Conservation (phyloP, 2,888 invertebrate genomes). For the Itoplectis maculator region DNA sequence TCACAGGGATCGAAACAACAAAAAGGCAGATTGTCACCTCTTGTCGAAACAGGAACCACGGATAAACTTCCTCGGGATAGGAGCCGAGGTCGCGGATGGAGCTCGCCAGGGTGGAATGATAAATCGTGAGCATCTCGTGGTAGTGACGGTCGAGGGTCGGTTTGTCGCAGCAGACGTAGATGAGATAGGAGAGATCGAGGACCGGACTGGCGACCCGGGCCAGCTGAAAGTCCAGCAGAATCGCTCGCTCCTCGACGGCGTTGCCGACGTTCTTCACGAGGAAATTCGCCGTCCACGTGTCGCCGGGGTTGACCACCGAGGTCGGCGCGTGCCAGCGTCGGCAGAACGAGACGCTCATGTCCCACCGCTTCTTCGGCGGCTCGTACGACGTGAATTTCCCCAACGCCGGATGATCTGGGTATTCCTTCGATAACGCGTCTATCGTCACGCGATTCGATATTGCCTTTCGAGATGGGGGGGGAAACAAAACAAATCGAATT, state of each 20-base stretch:
- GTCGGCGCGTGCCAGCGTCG: constrained; percentile 79
- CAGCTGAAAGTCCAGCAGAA: constrained; percentile 90
- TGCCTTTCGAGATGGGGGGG: constrained; percentile 68
- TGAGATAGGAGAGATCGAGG: constrained; percentile 87
- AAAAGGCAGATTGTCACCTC: constrained; percentile 83
- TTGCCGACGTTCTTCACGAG: constrained; percentile 84
- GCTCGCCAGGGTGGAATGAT: constrained; percentile 86
- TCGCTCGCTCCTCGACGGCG: constrained; percentile 82
- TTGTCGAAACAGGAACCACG: constrained; percentile 85
- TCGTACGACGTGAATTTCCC: constrained; percentile 86
- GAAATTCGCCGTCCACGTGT: constrained; percentile 92
- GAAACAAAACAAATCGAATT: too few species aligned
- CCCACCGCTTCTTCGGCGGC: constrained; percentile 85
- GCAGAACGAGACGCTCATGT: constrained; percentile 60
- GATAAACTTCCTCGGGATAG: constrained; percentile 86
- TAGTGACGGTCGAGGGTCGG: constrained; percentile 87
- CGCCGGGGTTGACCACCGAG: constrained; percentile 89
- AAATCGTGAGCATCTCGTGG: constrained; percentile 87
- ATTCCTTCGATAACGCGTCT: constrained; percentile 88
- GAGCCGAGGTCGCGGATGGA: constrained; percentile 87
- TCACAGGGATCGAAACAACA: too few species aligned
- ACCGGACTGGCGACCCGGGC: constrained; percentile 86
- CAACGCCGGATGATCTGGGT: constrained; percentile 87
- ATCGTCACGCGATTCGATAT: constrained; percentile 83
- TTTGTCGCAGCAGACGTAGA: constrained; percentile 88